phyloP scores from a whole-genome alignment of 2,888 invertebrate species.

The Galerucella calmariensis region DNA sequence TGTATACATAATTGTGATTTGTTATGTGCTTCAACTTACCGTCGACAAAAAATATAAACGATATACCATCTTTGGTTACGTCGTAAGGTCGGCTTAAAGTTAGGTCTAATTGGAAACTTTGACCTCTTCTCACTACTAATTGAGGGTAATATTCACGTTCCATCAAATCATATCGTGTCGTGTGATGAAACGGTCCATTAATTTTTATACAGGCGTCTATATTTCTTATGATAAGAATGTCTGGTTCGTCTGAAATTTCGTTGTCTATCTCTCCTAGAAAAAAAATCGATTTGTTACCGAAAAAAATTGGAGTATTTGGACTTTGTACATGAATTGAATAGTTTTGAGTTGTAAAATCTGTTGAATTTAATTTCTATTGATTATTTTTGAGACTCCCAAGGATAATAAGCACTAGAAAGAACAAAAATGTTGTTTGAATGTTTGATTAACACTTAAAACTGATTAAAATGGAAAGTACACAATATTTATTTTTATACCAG shows the following conservation, averaged over 20 bases:
- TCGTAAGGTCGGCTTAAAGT: conserved; percentile 81
- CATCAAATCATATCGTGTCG: conserved; percentile 82
- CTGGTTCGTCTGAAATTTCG: conserved; percentile 43
- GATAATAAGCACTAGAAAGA: too few relatives aligned
- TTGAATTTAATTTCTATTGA: too few relatives aligned
- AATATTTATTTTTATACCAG: too few relatives aligned
- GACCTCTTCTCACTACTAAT: conserved; percentile 85
- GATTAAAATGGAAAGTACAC: too few relatives aligned
- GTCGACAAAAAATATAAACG: conserved; percentile 84
- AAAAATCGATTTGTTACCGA: background rate
- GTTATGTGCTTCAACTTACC: conserved; percentile 63
- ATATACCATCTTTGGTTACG: conserved; percentile 79
- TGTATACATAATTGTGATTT: background rate
- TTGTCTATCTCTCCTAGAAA: background rate
- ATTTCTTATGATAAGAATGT: conserved; percentile 75
- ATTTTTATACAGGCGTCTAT: conserved; percentile 79
- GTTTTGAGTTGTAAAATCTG: too few relatives aligned
- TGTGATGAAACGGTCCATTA: conserved; percentile 83
- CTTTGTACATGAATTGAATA: too few relatives aligned
- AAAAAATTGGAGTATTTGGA: background rate
- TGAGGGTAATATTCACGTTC: conserved; percentile 68
- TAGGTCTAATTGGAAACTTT: conserved; percentile 80
- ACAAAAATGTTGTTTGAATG: too few relatives aligned
- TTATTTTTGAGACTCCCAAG: too few relatives aligned
- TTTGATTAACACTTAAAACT: too few relatives aligned